A percentile compares a stretch with the other conserved stretches of the same genome.
Evolutionary conservation across 1,140 invertebrate species (phyloP).

Genomic region (Gryon sp.): DNA sequence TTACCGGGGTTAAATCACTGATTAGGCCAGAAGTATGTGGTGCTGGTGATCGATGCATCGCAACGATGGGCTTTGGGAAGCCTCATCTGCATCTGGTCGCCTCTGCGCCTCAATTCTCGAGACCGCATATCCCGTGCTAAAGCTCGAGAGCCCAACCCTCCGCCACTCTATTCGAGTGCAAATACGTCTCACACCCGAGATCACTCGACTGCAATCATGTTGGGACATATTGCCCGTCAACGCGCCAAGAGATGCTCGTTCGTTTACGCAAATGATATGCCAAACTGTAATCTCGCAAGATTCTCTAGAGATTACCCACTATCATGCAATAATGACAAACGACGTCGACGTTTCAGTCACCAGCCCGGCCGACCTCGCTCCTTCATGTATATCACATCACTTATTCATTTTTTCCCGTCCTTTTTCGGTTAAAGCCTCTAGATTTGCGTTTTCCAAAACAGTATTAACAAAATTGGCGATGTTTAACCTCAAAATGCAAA

Average conservation of each 20-base stretch:
- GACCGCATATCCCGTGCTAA: constrained; percentile 32
- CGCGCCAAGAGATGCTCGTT: constrained; percentile 74
- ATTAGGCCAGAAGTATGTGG: constrained; percentile 70
- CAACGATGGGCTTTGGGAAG: constrained; percentile 50
- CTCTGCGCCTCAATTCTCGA: constrained; percentile 48
- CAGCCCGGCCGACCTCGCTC: not conserved
- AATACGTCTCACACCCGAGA: constrained; percentile 70
- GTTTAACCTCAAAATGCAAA: too few relatives aligned
- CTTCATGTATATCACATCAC: constrained; percentile 12
- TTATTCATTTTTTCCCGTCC: constrained; percentile 21
- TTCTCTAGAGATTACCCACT: constrained; percentile 74
- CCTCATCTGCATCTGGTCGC: constrained; percentile 75
- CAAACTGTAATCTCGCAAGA: constrained; percentile 76
- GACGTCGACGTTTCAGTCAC: constrained; percentile 55
- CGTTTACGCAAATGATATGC: constrained; percentile 79
- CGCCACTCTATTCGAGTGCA: constrained; percentile 66
- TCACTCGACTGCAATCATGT: constrained; percentile 74
- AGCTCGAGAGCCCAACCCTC: constrained; percentile 58
- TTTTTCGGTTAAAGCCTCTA: too few relatives aligned
- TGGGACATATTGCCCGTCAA: constrained; percentile 79
- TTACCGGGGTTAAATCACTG: constrained; percentile 65
- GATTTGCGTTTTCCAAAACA: too few relatives aligned
- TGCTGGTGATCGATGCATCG: constrained; percentile 74
- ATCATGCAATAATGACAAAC: constrained; percentile 72
- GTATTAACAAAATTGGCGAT: too few relatives aligned